A percentile compares a stretch with the other conserved stretches of the same genome.
phyloP scores from a whole-genome alignment of 2,888 invertebrate genomes.

The Unio pictorum region DNA sequence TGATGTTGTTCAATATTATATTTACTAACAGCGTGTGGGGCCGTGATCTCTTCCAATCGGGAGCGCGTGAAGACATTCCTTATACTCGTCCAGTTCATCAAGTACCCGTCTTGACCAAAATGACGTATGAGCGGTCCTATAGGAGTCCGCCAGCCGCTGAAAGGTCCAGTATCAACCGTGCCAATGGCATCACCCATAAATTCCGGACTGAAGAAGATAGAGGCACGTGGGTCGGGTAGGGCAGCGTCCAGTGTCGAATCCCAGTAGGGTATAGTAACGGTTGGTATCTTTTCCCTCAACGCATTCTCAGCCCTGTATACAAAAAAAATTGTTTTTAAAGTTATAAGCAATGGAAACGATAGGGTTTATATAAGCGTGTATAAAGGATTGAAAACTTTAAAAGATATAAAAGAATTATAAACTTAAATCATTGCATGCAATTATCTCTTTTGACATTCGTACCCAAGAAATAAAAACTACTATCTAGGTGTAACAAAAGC shows the following conservation, averaged over 20 bases:
- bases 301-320: conserved; percentile 45
- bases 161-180: conserved; percentile 39
- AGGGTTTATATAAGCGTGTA: too few relatives aligned
- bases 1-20: conserved; percentile 46
- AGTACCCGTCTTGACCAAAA: conserved; percentile 41
- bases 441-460: too few relatives aligned
- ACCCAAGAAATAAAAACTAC: too few relatives aligned
- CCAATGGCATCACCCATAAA: conserved; percentile 51
- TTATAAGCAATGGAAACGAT: too few relatives aligned
- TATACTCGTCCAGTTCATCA: conserved; percentile 46
- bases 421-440: too few relatives aligned
- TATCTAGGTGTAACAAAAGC: too few relatives aligned
- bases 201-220: conserved; percentile 35
- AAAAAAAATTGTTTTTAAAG: too few relatives aligned
- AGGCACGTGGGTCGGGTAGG: conserved; percentile 34
- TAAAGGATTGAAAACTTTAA: too few relatives aligned
- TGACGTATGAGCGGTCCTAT: conserved; percentile 46
- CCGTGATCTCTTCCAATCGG: conserved; percentile 36
- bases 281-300: conserved; percentile 41
- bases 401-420: too few relatives aligned
- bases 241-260: conserved; percentile 46
- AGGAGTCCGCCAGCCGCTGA: conserved; percentile 42
- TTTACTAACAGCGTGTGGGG: conserved; percentile 34
- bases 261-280: conserved; percentile 47
- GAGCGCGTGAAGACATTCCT: conserved; percentile 28